A percentile compares a stretch with the other conserved stretches of the same genome.
These are phyloP conservation scores for Callorhinus ursinus DNA, from an alignment of 2,113 vertebrate species.

Conservation along the genomic window DNA sequence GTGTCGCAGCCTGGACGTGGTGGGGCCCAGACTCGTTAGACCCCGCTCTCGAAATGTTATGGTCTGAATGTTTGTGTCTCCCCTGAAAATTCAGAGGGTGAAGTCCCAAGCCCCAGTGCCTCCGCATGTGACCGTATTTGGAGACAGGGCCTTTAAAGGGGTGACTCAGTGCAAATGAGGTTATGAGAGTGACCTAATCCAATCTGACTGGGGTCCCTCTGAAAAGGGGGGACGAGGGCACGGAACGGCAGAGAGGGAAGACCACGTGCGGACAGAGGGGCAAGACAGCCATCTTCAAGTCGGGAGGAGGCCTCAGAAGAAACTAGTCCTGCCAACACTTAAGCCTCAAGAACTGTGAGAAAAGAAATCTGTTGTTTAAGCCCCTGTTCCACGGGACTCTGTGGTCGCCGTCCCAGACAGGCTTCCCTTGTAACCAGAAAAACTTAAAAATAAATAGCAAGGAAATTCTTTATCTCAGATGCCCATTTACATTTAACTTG, in stretches of 20 bases:
- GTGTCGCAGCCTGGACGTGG: not conserved
- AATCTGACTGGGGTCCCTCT: not conserved
- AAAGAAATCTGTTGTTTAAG: too few species aligned
- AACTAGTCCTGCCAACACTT: rapidly evolving
- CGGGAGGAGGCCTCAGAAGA: not conserved
- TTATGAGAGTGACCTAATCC: not conserved
- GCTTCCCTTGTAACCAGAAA: not conserved
- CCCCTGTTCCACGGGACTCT: not conserved
- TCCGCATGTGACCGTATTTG: not conserved
- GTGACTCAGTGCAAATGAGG: not conserved
- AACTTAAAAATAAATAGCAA: not conserved
- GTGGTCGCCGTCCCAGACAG: not conserved
- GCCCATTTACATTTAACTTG: not conserved
- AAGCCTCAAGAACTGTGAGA: not conserved
- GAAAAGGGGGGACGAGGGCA: not conserved
- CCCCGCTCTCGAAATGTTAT: not conserved
- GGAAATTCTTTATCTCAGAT: not conserved
- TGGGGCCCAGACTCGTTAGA: not conserved
- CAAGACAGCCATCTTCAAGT: rapidly evolving
- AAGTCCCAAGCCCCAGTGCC: not conserved
- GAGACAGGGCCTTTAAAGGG: not conserved
- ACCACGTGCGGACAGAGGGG: not conserved
- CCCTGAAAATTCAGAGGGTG: not conserved
- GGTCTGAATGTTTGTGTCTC: not conserved
- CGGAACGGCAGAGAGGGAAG: not conserved